Evolutionary conservation across 2,797 vertebrate genomes (phyloP).

Genomic region (Periophthalmus magnuspinnatus): DNA sequence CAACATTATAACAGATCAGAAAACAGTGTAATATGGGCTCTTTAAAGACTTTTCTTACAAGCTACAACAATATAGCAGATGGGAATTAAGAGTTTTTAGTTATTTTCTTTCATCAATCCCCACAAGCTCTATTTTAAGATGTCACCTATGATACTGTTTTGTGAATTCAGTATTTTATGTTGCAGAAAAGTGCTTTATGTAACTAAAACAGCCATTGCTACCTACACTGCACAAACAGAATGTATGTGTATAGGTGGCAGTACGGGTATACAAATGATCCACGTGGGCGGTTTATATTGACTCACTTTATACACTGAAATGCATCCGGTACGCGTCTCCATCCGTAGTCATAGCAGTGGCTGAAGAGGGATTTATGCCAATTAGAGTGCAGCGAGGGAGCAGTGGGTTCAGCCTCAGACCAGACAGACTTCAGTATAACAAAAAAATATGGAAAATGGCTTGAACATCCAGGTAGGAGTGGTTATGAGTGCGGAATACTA

Average conservation of each 20-base stretch:
- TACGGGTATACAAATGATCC: conserved; percentile 29
- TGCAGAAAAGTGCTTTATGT: conserved; percentile 57
- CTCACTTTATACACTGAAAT: conserved; percentile 34
- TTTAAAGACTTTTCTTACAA: too few relatives aligned
- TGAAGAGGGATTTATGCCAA: conserved; percentile 40
- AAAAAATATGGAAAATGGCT: conserved; percentile 25
- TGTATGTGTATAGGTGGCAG: conserved; percentile 21
- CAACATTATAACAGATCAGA: too few relatives aligned
- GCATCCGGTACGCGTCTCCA: conserved; percentile 12
- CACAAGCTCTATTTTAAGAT: too few relatives aligned
- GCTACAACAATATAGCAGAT: too few relatives aligned
- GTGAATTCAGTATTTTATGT: too few relatives aligned
- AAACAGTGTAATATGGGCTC: too few relatives aligned
- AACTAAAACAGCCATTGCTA: conserved; percentile 35
- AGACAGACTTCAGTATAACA: conserved; percentile 3
- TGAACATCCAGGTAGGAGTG: conserved; percentile 11
- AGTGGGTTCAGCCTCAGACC: conserved; percentile 30
- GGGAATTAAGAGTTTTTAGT: too few relatives aligned
- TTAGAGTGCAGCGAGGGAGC: conserved; percentile 42
- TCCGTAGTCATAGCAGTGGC: conserved; percentile 36
- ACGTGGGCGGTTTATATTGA: conserved; percentile 30
- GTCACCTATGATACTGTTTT: too few relatives aligned
- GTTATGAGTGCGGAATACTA: not conserved
- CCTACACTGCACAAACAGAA: conserved; percentile 18
- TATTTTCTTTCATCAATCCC: too few relatives aligned